These are phyloP conservation scores for Gymnoscopelus microlampas DNA, from an alignment of 2,797 vertebrate species.

Conservation along the genomic window DNA sequence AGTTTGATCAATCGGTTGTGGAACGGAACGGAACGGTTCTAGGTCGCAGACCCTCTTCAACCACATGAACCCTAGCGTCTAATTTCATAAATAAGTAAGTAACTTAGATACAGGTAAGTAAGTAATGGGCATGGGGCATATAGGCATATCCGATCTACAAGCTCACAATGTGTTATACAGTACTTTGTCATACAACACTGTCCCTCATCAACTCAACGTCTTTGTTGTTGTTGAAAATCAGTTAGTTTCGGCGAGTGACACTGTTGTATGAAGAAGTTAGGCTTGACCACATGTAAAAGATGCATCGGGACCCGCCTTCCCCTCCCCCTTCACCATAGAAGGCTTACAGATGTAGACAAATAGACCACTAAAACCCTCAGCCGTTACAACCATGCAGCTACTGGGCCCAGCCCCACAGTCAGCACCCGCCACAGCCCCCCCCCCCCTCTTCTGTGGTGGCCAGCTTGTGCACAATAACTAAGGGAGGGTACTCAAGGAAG, in stretches of 20 bases:
- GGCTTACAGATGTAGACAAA: constrained; percentile 43
- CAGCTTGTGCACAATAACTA: constrained; percentile 61
- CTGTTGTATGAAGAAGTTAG: constrained; percentile 20
- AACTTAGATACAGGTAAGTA: no score
- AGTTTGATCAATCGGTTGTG: constrained; percentile 4
- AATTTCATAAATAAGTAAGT: no score
- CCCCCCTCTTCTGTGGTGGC: constrained; percentile 52
- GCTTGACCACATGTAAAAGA: constrained; percentile 65
- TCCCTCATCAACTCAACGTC: no score
- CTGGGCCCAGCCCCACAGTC: constrained; percentile 50
- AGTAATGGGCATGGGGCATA: no score
- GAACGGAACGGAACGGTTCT: constrained; percentile 23
- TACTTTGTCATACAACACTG: no score
- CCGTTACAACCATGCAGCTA: constrained; percentile 56
- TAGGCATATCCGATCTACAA: not conserved
- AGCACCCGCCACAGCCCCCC: constrained; percentile 60
- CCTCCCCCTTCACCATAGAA: not conserved
- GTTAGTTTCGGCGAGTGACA: no score
- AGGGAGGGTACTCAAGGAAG: constrained; percentile 49
- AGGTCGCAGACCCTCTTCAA: no score
- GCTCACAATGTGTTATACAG: no score
- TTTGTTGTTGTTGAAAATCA: no score
- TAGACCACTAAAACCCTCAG: constrained; percentile 64
- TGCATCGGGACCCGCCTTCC: constrained; percentile 29
- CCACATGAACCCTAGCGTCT: no score